Evolutionary conservation across 2,113 vertebrate genomes (phyloP).

Genomic region (Muntiacus muntjak): DNA sequence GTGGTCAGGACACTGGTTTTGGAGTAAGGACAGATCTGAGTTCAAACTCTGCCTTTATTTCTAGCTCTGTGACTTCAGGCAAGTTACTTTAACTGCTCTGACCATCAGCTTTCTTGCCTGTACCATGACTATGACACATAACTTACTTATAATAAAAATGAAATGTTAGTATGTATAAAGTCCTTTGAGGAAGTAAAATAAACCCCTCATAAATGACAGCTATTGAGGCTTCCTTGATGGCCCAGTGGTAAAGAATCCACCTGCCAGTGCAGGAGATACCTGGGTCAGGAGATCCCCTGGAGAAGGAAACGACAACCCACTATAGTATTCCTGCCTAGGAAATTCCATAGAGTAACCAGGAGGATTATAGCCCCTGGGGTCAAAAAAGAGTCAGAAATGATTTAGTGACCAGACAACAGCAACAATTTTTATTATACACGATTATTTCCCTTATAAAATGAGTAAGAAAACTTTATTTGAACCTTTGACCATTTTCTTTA

Average conservation of each 20-base stretch:
- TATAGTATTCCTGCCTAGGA: neutral
- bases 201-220: neutral
- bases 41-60: neutral
- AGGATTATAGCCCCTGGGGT: neutral
- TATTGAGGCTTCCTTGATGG: neutral
- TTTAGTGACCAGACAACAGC: neutral
- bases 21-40: neutral
- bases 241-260: neutral
- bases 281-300: neutral
- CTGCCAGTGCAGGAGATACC: neutral
- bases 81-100: neutral
- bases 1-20: neutral
- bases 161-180: neutral
- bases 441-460: neutral
- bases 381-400: rapidly evolving
- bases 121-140: neutral
- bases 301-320: neutral
- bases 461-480: neutral
- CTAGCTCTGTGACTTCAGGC: neutral
- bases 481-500: slow-evolving; percentile 7
- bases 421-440: neutral
- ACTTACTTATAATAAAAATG: neutral
- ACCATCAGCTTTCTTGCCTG: neutral
- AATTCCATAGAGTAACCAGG: neutral
- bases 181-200: neutral